phyloP scores from a whole-genome alignment of 1,140 invertebrate species.

The Acromyrmex echinatior region DNA sequence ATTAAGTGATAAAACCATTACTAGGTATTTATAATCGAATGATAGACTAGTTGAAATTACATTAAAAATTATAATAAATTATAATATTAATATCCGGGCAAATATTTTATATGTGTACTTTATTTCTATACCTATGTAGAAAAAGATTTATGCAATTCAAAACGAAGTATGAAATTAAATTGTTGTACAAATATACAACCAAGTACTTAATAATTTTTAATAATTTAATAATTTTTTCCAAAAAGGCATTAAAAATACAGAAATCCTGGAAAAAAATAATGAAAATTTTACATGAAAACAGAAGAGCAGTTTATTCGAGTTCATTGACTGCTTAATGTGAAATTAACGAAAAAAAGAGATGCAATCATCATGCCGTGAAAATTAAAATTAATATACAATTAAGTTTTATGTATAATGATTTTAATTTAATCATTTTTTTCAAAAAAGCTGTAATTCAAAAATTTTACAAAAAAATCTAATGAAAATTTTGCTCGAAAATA shows the following conservation, averaged over 20 bases:
- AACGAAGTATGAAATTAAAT: not conserved
- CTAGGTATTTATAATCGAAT: not conserved
- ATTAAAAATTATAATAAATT: not conserved
- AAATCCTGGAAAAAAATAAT: no score
- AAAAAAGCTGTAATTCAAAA: not conserved
- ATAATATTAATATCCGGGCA: not conserved
- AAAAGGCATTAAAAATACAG: not conserved
- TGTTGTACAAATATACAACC: not conserved
- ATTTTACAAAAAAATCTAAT: not conserved
- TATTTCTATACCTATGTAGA: not conserved
- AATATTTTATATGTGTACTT: not conserved
- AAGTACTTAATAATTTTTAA: not conserved
- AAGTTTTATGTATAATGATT: no score
- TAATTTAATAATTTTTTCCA: not conserved
- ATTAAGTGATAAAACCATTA: not conserved
- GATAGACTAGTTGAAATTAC: not conserved
- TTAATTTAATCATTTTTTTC: no score
- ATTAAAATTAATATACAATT: no score
- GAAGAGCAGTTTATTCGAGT: no score
- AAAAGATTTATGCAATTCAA: not conserved
- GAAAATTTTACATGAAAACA: no score
- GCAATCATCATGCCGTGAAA: no score
- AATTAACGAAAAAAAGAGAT: no score
- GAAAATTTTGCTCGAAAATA: not conserved
- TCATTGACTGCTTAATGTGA: no score